Base-by-base conservation (phyloP, 2,113 vertebrate species). In the Condylura cristata region DNA sequence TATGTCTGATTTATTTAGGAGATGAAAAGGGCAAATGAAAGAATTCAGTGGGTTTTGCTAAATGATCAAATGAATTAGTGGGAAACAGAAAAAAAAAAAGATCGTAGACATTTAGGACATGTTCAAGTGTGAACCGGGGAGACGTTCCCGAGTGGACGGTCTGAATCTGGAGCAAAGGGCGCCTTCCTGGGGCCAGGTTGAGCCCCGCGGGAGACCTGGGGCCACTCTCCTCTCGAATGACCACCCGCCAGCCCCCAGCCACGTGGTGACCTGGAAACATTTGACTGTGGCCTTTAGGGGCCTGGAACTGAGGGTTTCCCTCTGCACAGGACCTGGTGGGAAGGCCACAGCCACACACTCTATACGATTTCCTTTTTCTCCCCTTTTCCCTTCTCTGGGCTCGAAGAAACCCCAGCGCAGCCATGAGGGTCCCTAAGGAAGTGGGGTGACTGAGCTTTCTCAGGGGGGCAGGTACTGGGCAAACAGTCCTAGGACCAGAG, bases 171-270 rank as follows among this genome's bases (percentile, higher is more conserved):
- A 48, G n/a, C 41, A 18, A 37, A 37, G 58, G 22, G 41, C 65
- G 4, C 70, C 66, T 60, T 63, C 65, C 16, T 26, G 53, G 30
- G 14, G 37, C n/a, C 11, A 37, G 58, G 8, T 10, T n/a, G 79
- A 72, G 71, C 7, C 5, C 0, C 24, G n/a, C n/a, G n/a, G n/a
- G n/a, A n/a, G n/a, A n/a, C 0, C n/a, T 8, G 34, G 41, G 14
- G 63, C 18, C 5, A 65, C 10, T 60, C 46, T 90, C 24, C 17
- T n/a, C 24, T 39, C 74, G 72, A 16, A 60, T 20, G n/a, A 32
- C 1, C 12, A 34, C 37, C 10, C 22, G 30, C 16, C 18, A 44
- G 6, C 34, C 75, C 76, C 81, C 28, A 22, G 20, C 11, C 26
- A 6, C 20, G 7, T 2, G 11, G 34, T 46, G 6, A 37, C 44